phyloP scores from a whole-genome alignment of 2,113 vertebrate species.

The Procavia capensis region DNA sequence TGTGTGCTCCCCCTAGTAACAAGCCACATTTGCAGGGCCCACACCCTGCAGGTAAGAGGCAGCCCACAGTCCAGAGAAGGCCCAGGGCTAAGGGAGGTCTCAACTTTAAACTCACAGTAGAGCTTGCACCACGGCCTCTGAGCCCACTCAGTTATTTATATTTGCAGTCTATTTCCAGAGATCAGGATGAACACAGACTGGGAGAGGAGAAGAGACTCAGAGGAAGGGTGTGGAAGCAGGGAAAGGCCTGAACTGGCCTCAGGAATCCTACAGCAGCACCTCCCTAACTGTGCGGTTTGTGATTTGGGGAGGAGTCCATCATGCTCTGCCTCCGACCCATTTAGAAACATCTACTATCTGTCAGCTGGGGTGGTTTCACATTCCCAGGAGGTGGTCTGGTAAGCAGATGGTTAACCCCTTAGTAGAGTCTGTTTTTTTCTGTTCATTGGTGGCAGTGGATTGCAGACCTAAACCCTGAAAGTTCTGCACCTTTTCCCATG shows the following conservation, averaged over 20 bases:
- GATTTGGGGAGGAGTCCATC: not conserved
- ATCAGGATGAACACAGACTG: not conserved
- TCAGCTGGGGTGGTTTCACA: not conserved
- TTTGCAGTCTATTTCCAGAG: not conserved
- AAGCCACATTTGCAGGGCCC: conserved; percentile 18
- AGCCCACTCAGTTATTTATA: not conserved
- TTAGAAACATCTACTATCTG: not conserved
- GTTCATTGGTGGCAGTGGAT: not conserved
- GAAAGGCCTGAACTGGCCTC: not conserved
- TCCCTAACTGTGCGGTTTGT: fast-evolving
- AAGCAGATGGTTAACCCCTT: conserved; percentile 60
- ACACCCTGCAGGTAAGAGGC: conserved; percentile 8
- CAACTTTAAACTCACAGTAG: not conserved
- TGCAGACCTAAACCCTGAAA: not conserved
- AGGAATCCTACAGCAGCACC: not conserved
- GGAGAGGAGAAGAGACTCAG: not conserved
- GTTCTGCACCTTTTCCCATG: not conserved
- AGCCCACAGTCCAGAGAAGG: not conserved
- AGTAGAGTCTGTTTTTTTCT: conserved; percentile 32
- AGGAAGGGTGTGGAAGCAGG: not conserved
- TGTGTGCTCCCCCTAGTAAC: not conserved
- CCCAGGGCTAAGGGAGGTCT: not conserved
- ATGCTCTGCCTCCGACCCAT: not conserved
- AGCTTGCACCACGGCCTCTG: not conserved
- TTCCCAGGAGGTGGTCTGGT: conserved; percentile 31